Conservation (phyloP, 2,888 invertebrate genomes). For the Stictocephala bisonia region DNA sequence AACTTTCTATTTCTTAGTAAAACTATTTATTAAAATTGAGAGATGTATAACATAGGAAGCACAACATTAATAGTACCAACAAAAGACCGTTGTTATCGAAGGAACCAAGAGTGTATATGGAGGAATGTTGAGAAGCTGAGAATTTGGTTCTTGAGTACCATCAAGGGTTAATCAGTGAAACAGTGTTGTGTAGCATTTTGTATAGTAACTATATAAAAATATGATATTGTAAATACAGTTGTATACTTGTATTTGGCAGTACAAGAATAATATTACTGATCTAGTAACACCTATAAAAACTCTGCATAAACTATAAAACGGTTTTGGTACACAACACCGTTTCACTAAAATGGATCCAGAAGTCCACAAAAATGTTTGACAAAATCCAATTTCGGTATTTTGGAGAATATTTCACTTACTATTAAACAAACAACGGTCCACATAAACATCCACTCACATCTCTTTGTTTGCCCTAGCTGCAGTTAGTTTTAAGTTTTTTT, state of each 20-base stretch:
- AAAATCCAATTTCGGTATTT: constrained; percentile 32
- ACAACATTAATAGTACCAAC: constrained; percentile 46
- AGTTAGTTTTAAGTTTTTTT: constrained; percentile 32
- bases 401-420: constrained; percentile 32
- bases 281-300: constrained; percentile 46
- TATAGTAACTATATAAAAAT: constrained; percentile 44
- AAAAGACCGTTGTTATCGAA: constrained; percentile 47
- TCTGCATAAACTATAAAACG: constrained; percentile 35
- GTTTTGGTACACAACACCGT: constrained; percentile 1
- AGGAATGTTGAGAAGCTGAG: constrained; percentile 37
- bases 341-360: constrained; percentile 14
- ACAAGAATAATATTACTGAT: constrained; percentile 45
- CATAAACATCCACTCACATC: constrained; percentile 42
- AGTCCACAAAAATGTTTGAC: constrained; percentile 38
- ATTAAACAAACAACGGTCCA: constrained; percentile 45
- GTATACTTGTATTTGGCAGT: constrained; percentile 43
- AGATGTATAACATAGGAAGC: constrained; percentile 48
- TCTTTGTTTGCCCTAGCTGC: constrained; percentile 53
- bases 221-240: constrained; percentile 37
- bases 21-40: constrained; percentile 42
- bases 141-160: constrained; percentile 9
- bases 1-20: constrained; percentile 32
- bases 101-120: constrained; percentile 43
- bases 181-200: not conserved
- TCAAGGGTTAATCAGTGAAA: constrained; percentile 3